These are phyloP conservation scores for Andrena dorsata DNA, from an alignment of 2,888 invertebrate genomes.

Conservation along the genomic window DNA sequence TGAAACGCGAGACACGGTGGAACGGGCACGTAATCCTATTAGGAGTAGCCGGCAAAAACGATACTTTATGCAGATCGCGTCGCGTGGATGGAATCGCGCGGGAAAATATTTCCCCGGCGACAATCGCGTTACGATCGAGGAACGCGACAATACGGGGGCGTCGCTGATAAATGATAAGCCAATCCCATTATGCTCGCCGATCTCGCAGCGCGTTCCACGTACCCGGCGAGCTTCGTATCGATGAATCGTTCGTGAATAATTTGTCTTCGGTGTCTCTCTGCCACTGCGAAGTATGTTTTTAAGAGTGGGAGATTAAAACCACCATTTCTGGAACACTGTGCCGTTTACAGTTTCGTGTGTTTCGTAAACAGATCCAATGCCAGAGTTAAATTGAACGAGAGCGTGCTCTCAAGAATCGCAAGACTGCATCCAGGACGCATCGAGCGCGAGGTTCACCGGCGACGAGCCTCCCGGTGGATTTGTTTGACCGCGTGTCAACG, in stretches of 20 bases:
- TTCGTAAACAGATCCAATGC: neutral
- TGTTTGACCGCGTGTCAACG: conserved; percentile 73
- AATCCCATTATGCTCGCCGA: conserved; percentile 23
- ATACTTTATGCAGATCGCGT: conserved; percentile 29
- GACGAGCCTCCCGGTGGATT: conserved; percentile 40
- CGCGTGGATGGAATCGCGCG: neutral
- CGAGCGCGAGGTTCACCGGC: neutral
- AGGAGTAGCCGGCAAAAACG: neutral
- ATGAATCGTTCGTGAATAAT: neutral
- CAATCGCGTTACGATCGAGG: conserved; percentile 1
- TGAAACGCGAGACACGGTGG: neutral
- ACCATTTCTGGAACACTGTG: too few relatives aligned
- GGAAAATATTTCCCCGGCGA: conserved; percentile 7
- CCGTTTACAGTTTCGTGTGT: neutral
- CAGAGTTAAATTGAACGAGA: neutral
- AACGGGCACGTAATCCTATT: neutral
- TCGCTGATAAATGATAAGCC: conserved; percentile 26
- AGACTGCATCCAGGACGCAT: neutral
- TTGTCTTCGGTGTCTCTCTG: too few relatives aligned
- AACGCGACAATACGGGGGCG: conserved; percentile 3
- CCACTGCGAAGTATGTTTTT: too few relatives aligned
- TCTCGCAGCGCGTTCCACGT: neutral
- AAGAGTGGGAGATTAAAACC: too few relatives aligned
- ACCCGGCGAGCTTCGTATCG: conserved; percentile 2
- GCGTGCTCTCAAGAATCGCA: too few relatives aligned